Evolutionary conservation across 2,888 invertebrate genomes (phyloP), one percentile per base, ranked within the genome.

Genomic region (Linnaemya tessellans): DNA sequence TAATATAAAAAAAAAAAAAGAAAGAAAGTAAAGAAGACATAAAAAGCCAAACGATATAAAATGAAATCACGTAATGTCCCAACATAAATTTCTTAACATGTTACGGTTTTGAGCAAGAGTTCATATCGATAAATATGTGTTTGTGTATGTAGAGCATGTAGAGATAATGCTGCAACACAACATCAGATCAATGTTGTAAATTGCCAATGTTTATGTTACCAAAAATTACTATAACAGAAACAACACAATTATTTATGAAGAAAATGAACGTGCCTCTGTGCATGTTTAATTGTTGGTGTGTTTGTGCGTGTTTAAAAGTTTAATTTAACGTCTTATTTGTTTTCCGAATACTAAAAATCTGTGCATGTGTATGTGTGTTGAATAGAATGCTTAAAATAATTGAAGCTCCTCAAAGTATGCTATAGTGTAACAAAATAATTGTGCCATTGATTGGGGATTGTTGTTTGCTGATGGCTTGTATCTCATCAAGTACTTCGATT

Each of bases 11-110:
- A 54, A 13, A 38, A n/a, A 67, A 67, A 25, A 41, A 10, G 25
- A 67, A 30, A 54, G 9, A 38, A n/a, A 67, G 58, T 18, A 41
- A 43, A 22, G 18, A 73, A 51, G 18, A 41, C 9, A 62, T 13
- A 46, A 70, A 60, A 41, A 43, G 13, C 15, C 60, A 51, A 84
- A 84, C 41, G 22, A 54, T 75, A 60, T 73, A 71, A 77, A 73
- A 67, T 65, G 64, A 78, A 84, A 81, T 73, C 77, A 81, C 81
- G 77, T 84, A 84, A 78, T 73, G 71, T 78, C n/a, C 71, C 80
- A 84, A 80, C 71, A 80, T 80, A 65, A 80, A 75, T 84, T 71
- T 11, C 41, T 20, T 25, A 18, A 80, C 38, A 64, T 38, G 41
- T 65, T 51, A 74, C 73, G 30, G 20, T 35, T 18, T 51, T 41